These are phyloP conservation scores for Darevskia mixta DNA, from an alignment of 2,797 vertebrate genomes.

Conservation along the genomic window DNA sequence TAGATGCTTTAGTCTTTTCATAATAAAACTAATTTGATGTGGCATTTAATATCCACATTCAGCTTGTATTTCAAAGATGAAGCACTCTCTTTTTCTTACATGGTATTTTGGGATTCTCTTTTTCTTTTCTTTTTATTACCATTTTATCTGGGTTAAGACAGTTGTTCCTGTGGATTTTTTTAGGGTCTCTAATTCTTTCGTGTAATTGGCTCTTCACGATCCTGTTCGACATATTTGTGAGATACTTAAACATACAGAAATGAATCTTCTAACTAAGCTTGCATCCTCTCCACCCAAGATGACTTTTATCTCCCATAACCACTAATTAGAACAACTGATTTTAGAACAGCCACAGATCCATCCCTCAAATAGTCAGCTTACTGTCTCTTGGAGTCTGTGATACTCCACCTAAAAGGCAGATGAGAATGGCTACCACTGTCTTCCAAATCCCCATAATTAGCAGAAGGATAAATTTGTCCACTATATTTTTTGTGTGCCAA, in stretches of 20 bases:
- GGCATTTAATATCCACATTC: not conserved
- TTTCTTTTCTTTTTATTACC: not conserved
- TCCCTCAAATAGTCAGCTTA: conserved; percentile 59
- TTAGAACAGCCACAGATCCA: conserved; percentile 60
- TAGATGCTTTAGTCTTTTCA: not conserved
- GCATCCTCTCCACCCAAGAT: conserved; percentile 57
- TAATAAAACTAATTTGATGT: not conserved
- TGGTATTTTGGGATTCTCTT: not conserved
- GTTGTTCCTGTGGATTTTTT: conserved; percentile 69
- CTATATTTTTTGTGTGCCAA: conserved; percentile 39
- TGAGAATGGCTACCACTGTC: conserved; percentile 50
- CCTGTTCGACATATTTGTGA: conserved; percentile 64
- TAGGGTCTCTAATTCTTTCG: conserved; percentile 64
- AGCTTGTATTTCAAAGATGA: not conserved
- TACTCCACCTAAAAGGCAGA: conserved; percentile 57
- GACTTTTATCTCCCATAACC: conserved; percentile 65
- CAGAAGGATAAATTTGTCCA: conserved; percentile 65
- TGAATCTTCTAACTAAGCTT: conserved; percentile 62
- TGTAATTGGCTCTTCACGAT: conserved; percentile 50
- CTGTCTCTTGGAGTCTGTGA: conserved; percentile 42
- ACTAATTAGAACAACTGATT: conserved; percentile 67
- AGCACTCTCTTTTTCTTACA: conserved; percentile 7
- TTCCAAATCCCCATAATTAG: conserved; percentile 53
- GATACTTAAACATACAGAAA: conserved; percentile 68
- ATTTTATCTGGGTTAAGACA: conserved; percentile 48